These are phyloP conservation scores for Chouioia cunea DNA, from an alignment of 2,888 invertebrate species.

Conservation along the genomic window DNA sequence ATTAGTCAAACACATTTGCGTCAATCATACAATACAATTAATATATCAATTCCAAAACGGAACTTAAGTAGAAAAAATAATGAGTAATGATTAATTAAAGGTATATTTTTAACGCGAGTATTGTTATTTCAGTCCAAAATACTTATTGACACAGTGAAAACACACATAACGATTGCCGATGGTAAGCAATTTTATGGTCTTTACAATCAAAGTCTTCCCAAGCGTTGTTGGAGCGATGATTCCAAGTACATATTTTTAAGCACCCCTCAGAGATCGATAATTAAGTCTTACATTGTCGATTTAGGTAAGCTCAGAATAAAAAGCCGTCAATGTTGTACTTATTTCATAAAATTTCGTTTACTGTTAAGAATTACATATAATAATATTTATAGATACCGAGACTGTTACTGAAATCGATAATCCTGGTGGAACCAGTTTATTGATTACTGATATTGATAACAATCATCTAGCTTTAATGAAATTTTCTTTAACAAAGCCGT, in stretches of 20 bases:
- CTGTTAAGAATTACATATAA: no score
- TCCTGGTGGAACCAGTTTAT: constrained; percentile 56
- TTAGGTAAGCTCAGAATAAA: constrained; percentile 69
- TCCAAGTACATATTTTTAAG: constrained; percentile 75
- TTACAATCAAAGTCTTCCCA: constrained; percentile 73
- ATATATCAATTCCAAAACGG: no score
- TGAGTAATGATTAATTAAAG: no score
- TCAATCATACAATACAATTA: not conserved
- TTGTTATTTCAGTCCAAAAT: constrained; percentile 61
- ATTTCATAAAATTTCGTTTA: no score
- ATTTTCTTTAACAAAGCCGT: constrained; percentile 60
- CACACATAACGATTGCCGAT: constrained; percentile 67
- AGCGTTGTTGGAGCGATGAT: constrained; percentile 76
- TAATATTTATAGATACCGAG: constrained; percentile 56
- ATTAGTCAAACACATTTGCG: no score
- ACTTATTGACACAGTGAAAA: constrained; percentile 73
- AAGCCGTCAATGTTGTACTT: no score
- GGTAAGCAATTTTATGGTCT: constrained; percentile 76
- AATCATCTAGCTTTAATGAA: constrained; percentile 62
- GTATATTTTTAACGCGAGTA: no score
- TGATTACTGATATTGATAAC: constrained; percentile 64
- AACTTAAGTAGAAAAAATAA: no score
- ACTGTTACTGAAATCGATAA: constrained; percentile 59
- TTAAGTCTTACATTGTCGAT: constrained; percentile 75
- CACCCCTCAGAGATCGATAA: constrained; percentile 74